These are phyloP conservation scores for Luperina testacea DNA, from an alignment of 2,888 invertebrate genomes.

Conservation along the genomic window DNA sequence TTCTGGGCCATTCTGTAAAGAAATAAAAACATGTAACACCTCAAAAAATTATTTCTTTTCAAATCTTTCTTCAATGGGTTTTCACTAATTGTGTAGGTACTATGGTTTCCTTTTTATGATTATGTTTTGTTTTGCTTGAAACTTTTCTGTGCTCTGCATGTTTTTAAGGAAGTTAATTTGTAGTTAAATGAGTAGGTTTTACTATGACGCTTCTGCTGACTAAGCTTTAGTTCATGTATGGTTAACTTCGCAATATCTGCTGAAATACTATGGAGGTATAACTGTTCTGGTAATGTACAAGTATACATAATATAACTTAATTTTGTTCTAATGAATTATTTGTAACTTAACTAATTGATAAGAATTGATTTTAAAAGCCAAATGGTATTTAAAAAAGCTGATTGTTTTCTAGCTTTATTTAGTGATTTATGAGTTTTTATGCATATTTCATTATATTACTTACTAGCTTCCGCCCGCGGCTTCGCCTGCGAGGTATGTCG, in stretches of 20 bases:
- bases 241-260: not conserved
- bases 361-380: not conserved
- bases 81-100: slow-evolving; percentile 2
- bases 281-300: not conserved
- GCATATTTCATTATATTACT: too few relatives aligned
- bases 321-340: not conserved
- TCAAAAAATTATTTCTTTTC: slow-evolving; percentile 8
- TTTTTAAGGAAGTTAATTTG: not conserved
- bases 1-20: not conserved
- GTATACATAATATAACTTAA: not conserved
- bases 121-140: not conserved
- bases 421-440: too few relatives aligned
- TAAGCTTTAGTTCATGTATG: not conserved
- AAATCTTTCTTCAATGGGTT: not conserved
- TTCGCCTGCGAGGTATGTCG: too few relatives aligned
- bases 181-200: not conserved
- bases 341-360: not conserved
- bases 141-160: not conserved
- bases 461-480: too few relatives aligned
- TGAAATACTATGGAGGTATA: not conserved
- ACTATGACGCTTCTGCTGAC: too few relatives aligned
- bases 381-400: not conserved
- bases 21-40: slow-evolving; percentile 4
- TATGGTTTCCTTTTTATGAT: slow-evolving; percentile 25
- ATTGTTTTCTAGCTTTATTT: too few relatives aligned